Evolutionary conservation across 2,797 vertebrate genomes (phyloP).

Genomic region (Anguilla anguilla): DNA sequence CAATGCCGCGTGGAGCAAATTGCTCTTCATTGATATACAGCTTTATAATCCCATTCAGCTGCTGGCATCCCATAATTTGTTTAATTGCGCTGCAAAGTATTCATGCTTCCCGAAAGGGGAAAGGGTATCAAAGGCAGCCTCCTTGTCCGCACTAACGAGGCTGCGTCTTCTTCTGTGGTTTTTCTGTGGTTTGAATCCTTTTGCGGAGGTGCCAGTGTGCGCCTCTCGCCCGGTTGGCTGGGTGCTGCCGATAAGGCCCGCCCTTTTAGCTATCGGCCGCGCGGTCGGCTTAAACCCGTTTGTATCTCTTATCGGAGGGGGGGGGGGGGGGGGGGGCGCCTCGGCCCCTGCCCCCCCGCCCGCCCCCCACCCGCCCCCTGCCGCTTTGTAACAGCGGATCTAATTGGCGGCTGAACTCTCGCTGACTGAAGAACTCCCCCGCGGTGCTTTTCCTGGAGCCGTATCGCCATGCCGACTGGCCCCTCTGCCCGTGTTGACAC

Average conservation of each 20-base stretch:
- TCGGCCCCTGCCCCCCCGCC: no score
- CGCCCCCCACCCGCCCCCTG: neutral
- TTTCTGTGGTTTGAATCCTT: neutral
- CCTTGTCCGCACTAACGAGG: neutral
- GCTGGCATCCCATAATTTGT: neutral
- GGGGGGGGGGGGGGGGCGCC: neutral
- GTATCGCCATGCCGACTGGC: neutral
- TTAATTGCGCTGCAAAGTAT: neutral
- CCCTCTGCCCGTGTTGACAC: neutral
- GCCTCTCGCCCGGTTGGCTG: neutral
- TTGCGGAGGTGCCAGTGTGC: neutral
- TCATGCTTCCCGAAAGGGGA: neutral
- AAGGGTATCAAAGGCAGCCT: neutral
- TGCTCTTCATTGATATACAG: slow-evolving; percentile 5
- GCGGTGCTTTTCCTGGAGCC: neutral
- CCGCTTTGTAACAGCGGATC: neutral
- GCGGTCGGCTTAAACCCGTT: slow-evolving; percentile 12
- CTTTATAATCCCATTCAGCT: slow-evolving; percentile 11
- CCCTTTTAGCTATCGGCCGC: neutral
- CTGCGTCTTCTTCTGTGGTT: neutral
- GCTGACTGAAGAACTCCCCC: slow-evolving; percentile 1
- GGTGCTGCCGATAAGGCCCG: neutral
- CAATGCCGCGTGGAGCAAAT: neutral
- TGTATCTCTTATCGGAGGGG: slow-evolving; percentile 2
- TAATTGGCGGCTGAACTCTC: neutral